Evolutionary conservation across 2,888 invertebrate species (phyloP), one percentile per base, ranked within the genome.

Genomic region (Malacosoma neustria): DNA sequence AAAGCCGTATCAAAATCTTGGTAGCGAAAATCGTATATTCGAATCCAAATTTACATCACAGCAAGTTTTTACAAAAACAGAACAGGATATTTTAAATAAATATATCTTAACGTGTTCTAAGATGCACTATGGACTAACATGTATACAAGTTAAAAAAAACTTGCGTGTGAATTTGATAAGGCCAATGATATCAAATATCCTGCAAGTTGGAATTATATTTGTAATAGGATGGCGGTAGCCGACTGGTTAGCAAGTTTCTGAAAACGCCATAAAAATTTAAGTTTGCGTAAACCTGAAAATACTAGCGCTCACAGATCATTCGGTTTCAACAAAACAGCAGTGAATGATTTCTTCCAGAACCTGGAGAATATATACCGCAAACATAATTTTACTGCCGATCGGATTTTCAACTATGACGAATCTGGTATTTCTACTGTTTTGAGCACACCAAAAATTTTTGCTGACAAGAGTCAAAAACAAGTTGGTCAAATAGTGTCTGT

Each of bases 401-500:
- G 46, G 6, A 52, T 48, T 15, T 47, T 31, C 11, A 49, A 51
- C 13, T 42, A 41, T 12, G 44, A 49, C 29, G 49, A 49, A 9
- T 43, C 44, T 0, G 47, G 49, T 0, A 33, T 49, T 14, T 42
- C 44, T 1, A 49, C 47, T 1, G 47, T 47, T 15, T 29, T 48
- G 29, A 33, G 34, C n/a, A 49, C 48, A 9, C 48, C 48, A 3
- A 42, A 46, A 34, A 46, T 9, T 39, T 48, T 32, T 46, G n/a
- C 47, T 32, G 34, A 32, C 1, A 48, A 34, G 44, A 35, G 4
- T 3, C 44, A 43, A 11, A 54, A 51, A 43, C 60, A 63, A 46
- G 47, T 67, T 1, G 61, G 59, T 1, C 54, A 61, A 51, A 35
- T 61, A n/a, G 58, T 60, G 1, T 61, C 61, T 13, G 53, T 57